phyloP scores from a whole-genome alignment of 2,797 vertebrate genomes.

The Leuciscus waleckii region DNA sequence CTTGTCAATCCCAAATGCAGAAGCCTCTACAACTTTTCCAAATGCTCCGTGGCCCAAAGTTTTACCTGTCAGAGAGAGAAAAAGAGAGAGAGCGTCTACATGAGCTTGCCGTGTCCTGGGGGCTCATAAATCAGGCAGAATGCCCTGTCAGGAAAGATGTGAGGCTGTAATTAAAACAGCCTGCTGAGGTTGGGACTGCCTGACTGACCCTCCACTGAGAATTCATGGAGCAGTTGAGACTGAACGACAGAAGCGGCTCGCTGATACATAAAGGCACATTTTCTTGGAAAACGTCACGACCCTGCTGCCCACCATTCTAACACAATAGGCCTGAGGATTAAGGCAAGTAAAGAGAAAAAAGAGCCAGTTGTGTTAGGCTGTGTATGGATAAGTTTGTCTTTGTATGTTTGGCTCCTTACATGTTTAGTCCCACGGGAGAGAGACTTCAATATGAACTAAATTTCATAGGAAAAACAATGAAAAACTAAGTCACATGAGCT shows the following conservation, averaged over 20 bases:
- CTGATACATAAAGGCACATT: conserved; percentile 67
- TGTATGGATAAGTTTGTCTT: background rate
- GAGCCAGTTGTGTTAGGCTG: background rate
- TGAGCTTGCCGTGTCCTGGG: conserved; percentile 58
- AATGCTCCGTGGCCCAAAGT: conserved; percentile 94
- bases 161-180: conserved; percentile 74
- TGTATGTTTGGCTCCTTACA: conserved; percentile 1
- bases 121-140: conserved; percentile 63
- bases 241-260: conserved; percentile 64
- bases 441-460: background rate
- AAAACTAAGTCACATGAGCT: background rate
- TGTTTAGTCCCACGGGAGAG: background rate
- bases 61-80: conserved; percentile 84
- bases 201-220: conserved; percentile 54
- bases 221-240: conserved; percentile 69
- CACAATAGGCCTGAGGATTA: conserved; percentile 5
- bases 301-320: conserved; percentile 32
- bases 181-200: conserved; percentile 63
- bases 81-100: conserved; percentile 49
- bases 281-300: conserved; percentile 60
- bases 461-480: background rate
- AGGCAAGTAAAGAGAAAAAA: background rate
- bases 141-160: conserved; percentile 67
- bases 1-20: conserved; percentile 95
- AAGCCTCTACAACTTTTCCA: conserved; percentile 94